Conservation (phyloP, 2,113 vertebrate species). For the Perca fluviatilis region DNA sequence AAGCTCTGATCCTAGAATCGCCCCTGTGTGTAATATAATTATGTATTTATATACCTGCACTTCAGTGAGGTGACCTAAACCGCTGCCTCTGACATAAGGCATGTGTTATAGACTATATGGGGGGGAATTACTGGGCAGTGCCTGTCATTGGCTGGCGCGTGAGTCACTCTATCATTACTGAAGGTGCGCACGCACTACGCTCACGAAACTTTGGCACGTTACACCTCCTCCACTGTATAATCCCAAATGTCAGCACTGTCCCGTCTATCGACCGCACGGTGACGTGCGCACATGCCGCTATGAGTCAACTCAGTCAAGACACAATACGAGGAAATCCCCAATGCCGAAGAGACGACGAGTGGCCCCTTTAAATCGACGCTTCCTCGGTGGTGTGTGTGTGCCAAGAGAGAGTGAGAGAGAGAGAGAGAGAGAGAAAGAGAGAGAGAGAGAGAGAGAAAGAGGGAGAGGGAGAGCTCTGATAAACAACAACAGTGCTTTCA, state of each 20-base stretch:
- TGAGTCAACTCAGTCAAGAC: conserved; percentile 63
- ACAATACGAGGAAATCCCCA: conserved; percentile 81
- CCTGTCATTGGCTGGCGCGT: conserved; percentile 51
- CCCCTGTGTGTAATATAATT: too few relatives aligned
- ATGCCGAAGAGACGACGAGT: conserved; percentile 49
- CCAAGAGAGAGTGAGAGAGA: conserved; percentile 38
- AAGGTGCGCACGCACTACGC: conserved; percentile 51
- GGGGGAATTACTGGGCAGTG: background rate
- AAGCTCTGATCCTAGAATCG: too few relatives aligned
- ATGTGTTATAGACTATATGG: background rate
- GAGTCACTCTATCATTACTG: conserved; percentile 59
- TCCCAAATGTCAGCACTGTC: conserved; percentile 42
- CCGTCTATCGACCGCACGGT: conserved; percentile 32
- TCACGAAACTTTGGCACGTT: conserved; percentile 42
- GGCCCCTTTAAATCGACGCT: conserved; percentile 75
- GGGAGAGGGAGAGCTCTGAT: conserved; percentile 40
- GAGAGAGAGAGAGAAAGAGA: conserved; percentile 17
- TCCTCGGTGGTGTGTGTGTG: conserved; percentile 42
- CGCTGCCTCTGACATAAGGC: conserved; percentile 7
- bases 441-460: conserved; percentile 30
- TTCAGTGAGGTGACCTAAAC: background rate
- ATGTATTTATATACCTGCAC: background rate
- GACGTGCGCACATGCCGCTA: conserved; percentile 55
- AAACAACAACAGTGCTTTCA: conserved; percentile 72
- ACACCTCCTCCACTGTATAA: conserved; percentile 24